Conservation (phyloP, 2,113 vertebrate genomes). For the Vireo altiloquus region DNA sequence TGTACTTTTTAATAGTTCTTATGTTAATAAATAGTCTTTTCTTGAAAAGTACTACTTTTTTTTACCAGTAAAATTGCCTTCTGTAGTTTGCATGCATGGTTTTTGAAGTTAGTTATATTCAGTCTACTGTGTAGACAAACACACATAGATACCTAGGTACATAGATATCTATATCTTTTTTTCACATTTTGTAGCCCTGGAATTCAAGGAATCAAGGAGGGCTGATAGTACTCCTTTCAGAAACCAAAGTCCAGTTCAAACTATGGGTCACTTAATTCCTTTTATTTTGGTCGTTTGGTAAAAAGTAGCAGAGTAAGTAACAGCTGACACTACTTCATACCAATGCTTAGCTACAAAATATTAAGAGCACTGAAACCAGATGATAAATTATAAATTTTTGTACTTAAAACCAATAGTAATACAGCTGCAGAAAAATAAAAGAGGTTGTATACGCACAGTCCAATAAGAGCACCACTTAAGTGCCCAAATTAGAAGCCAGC, state of each 20-base stretch:
- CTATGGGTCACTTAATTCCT: background rate
- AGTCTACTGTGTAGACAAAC: background rate
- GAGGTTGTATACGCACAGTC: background rate
- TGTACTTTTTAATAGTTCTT: background rate
- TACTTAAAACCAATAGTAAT: background rate
- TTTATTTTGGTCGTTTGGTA: background rate
- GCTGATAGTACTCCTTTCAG: background rate
- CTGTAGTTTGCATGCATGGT: background rate
- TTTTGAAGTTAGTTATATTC: background rate
- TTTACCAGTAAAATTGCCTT: background rate
- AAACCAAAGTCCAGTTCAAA: background rate
- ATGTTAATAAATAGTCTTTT: background rate
- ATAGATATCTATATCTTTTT: background rate
- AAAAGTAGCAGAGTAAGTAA: background rate
- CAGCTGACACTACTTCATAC: background rate
- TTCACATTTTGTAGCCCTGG: background rate
- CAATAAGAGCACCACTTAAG: background rate
- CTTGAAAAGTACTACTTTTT: background rate
- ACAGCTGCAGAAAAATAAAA: background rate
- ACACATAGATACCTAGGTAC: background rate
- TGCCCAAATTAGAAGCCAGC: background rate
- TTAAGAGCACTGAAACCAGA: background rate
- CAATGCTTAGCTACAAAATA: background rate
- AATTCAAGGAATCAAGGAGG: background rate
- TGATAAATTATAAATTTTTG: background rate